These are phyloP conservation scores for Bergia puertoricense DNA, from an alignment of 92 coral and sea anemone species.

Conservation along the genomic window DNA sequence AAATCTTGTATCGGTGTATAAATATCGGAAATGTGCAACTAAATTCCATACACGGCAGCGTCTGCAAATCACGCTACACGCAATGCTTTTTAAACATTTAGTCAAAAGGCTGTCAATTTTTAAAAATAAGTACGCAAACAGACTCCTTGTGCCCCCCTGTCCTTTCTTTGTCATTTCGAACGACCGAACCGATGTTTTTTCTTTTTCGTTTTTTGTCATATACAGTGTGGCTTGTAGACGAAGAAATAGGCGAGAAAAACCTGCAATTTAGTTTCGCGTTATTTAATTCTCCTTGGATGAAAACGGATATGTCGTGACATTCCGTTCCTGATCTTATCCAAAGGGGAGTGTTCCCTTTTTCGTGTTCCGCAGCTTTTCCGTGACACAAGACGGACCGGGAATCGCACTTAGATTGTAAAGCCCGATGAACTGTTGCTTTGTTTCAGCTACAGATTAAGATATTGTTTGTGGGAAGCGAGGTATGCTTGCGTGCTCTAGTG, in stretches of 20 bases:
- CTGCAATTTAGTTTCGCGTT: not conserved
- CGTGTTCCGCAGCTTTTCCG: not conserved
- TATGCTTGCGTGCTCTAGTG: too few relatives aligned
- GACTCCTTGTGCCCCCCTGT: too few relatives aligned
- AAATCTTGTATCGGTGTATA: conserved; percentile 12
- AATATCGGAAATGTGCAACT: not conserved
- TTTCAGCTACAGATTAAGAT: not conserved
- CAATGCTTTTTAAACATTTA: too few relatives aligned
- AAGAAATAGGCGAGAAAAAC: not conserved
- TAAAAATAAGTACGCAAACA: too few relatives aligned
- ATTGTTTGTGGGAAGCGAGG: not conserved
- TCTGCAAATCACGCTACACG: not conserved
- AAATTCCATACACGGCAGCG: not conserved
- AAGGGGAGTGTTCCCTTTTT: not conserved
- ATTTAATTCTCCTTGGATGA: not conserved
- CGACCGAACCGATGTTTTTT: not conserved
- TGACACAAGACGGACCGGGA: not conserved
- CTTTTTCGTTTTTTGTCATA: not conserved
- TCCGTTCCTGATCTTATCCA: not conserved
- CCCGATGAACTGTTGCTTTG: not conserved
- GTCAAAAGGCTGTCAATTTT: too few relatives aligned
- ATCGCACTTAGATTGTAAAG: not conserved
- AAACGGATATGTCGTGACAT: not conserved
- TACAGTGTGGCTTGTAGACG: not conserved
- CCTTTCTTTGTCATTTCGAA: not conserved